Percentiles rank a stretch among this genome's conserved stretches.
These are phyloP conservation scores for Papilio gigon DNA, from an alignment of 2,888 invertebrate genomes.

Conservation along the genomic window DNA sequence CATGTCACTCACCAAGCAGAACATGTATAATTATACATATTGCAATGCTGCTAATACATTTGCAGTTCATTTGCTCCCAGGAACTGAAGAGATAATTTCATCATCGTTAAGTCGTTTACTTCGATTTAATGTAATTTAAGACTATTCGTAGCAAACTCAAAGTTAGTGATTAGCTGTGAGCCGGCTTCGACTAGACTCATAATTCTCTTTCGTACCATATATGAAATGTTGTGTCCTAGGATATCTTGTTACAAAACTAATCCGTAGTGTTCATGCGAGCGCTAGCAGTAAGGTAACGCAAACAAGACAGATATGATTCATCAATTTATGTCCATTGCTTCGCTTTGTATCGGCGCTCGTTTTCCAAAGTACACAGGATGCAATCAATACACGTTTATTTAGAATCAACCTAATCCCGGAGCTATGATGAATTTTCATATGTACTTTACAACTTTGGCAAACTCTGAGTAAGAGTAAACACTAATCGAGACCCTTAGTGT, in stretches of 20 bases:
- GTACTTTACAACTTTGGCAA: not conserved
- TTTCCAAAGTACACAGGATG: constrained; percentile 18
- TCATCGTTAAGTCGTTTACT: constrained; percentile 22
- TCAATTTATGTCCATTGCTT: not conserved
- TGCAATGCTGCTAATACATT: not conserved
- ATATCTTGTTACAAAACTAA: not conserved
- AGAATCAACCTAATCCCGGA: not conserved
- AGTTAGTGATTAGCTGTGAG: constrained; percentile 28
- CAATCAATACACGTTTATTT: constrained; percentile 19
- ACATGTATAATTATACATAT: constrained; percentile 13
- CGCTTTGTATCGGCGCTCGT: not conserved
- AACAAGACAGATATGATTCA: constrained; percentile 8
- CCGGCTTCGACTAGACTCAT: not conserved
- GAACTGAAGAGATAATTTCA: constrained; percentile 21
- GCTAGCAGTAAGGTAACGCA: not conserved
- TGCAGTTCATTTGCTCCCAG: constrained; percentile 20
- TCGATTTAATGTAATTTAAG: constrained; percentile 30
- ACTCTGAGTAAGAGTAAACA: too few species aligned
- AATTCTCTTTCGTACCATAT: not conserved
- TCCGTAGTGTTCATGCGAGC: not conserved
- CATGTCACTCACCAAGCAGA: not conserved
- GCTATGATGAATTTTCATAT: not conserved
- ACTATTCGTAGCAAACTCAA: constrained; percentile 24
- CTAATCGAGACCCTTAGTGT: too few species aligned
- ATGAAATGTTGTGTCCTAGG: too few species aligned